Base-by-base conservation (phyloP, 2,113 vertebrate genomes). In the Datnioides undecimradiatus region DNA sequence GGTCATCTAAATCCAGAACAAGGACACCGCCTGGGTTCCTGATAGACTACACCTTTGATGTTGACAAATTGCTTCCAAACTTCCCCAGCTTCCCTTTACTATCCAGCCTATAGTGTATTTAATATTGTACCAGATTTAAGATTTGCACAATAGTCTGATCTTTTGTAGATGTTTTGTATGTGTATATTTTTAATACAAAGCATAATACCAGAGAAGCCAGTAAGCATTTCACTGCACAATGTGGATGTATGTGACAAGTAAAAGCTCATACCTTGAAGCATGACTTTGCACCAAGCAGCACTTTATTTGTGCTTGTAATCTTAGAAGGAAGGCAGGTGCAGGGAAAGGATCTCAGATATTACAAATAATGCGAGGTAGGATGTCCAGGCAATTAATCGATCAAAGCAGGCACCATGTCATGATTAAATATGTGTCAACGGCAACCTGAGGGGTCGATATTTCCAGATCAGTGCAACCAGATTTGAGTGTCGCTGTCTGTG, bases 401-500 rank as follows among this genome's bases (percentile, higher is more conserved):
- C n/a, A n/a, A n/a, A n/a, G 33, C 14, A 40, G 25, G 8, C 4
- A 17, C 17, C 29, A 5, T 10, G 13, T 16, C n/a, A n/a, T n/a
- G n/a, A 13, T 14, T 34, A 19, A 0, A 21, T 3, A 21, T 10
- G 33, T 36, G 31, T 7, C 51, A 40, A 38, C 31, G 27, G 12
- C 48, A 27, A 23, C 12, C 33, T 10, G n/a, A 38, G 65, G 25
- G 11, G 46, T 23, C 23, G 12, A 9, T 3, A 34, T 34, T 54
- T 40, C 31, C 57, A 55, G 48, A 60, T 70, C 45, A 57, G 13
- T 6, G 14, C 36, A 12, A 43, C 21, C 43, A 13, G 59, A 23
- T 41, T 8, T 25, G 31, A 38, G 11, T 29, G 70, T 64, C 57
- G 73, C 83, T 85, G 78, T 85, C 78, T 80, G 45, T 76, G 77